Percentiles rank a stretch among this genome's conserved stretches.
Conservation (phyloP, 2,888 invertebrate species). For the Gymnosoma rotundatum region DNA sequence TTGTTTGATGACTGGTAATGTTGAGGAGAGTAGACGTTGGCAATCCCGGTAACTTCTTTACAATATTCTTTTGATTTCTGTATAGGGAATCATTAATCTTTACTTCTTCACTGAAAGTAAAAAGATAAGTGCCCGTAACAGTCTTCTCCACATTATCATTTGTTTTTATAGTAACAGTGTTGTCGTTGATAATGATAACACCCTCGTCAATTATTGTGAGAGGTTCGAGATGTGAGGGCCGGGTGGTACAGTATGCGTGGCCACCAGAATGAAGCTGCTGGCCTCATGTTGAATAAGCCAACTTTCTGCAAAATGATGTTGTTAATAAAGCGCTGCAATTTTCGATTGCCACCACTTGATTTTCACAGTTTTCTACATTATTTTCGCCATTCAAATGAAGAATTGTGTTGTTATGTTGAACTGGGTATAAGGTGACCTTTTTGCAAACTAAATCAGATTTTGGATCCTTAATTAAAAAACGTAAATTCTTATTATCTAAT, state of each 20-base stretch:
- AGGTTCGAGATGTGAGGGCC: slow-evolving; percentile 52
- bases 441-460: no score
- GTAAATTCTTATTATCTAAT: no score
- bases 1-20: slow-evolving; percentile 56
- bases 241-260: slow-evolving; percentile 58
- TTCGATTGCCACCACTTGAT: no score
- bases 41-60: slow-evolving; percentile 24
- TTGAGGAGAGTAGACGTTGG: slow-evolving; percentile 44
- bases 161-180: slow-evolving; percentile 14
- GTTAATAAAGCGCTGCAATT: no score
- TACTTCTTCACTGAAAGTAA: slow-evolving; percentile 50
- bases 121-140: slow-evolving; percentile 58
- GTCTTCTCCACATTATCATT: slow-evolving; percentile 22
- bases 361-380: no score
- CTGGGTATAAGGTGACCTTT: no score
- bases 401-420: no score
- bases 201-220: slow-evolving; percentile 51
- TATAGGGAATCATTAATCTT: slow-evolving; percentile 50
- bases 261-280: no score
- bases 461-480: no score
- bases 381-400: no score
- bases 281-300: no score
- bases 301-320: no score
- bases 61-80: slow-evolving; percentile 44
- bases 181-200: not conserved